These are phyloP conservation scores for Pandemis cinnamomeana DNA, from an alignment of 2,888 invertebrate species.

Conservation along the genomic window DNA sequence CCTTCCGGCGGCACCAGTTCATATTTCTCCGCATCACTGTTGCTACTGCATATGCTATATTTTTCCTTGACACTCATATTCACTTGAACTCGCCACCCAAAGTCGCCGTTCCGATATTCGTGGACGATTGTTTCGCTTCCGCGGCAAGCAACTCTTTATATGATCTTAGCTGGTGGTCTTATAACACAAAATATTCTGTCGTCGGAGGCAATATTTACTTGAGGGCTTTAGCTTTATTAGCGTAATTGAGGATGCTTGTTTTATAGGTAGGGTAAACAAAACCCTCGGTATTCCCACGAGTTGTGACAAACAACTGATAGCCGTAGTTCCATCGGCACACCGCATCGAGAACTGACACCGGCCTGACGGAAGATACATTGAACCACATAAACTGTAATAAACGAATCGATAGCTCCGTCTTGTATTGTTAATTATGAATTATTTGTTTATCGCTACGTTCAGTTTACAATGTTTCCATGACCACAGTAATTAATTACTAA, in stretches of 20 bases:
- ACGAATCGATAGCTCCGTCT: conserved; percentile 11
- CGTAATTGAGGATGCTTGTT: conserved; percentile 64
- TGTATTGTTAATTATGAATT: conserved; percentile 8
- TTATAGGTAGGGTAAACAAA: conserved; percentile 49
- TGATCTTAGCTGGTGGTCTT: conserved; percentile 63
- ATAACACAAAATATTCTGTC: conserved; percentile 60
- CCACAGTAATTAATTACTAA: neutral
- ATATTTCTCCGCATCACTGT: conserved; percentile 66
- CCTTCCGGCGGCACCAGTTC: conserved; percentile 86
- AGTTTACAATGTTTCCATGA: neutral
- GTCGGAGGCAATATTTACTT: conserved; percentile 65
- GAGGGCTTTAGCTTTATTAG: conserved; percentile 65
- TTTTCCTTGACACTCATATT: conserved; percentile 65
- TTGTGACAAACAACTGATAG: conserved; percentile 63
- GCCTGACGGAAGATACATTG: conserved; percentile 7
- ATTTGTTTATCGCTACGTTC: neutral
- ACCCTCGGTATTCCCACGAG: conserved; percentile 74
- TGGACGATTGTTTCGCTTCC: conserved; percentile 44
- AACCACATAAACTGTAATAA: conserved; percentile 11
- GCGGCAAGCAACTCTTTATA: conserved; percentile 49
- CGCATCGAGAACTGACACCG: conserved; percentile 16
- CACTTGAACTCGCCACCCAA: conserved; percentile 23
- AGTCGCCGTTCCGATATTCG: conserved; percentile 37
- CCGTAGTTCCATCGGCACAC: conserved; percentile 22
- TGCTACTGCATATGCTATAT: conserved; percentile 54